Base-by-base conservation (phyloP, 2,888 invertebrate species). In the Lochmaea crataegi region DNA sequence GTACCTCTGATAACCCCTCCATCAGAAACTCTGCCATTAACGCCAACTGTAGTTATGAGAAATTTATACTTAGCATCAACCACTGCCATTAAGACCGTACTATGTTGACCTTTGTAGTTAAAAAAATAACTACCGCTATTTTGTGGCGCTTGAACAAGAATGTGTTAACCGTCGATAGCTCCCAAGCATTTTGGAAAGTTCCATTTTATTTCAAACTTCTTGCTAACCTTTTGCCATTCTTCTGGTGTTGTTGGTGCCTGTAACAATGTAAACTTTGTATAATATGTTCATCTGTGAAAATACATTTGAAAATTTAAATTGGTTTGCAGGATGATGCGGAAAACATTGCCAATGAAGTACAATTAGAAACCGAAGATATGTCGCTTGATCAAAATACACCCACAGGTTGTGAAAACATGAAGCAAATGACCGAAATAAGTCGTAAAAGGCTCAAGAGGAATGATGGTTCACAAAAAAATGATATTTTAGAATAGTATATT, bases 101-200 rank as follows among this genome's bases (percentile, higher is more conserved):
- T 73, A 65, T 73, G 73, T 57, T 73, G 53, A 2, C 12, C 12
- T 56, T 18, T 56, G 14, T 48, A 12, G 11, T 7, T 56, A 56
- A 56, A 67, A 42, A 18, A 65, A 72, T 53, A 68, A 66, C 64
- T 61, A 42, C 68, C 72, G 48, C 69, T 74, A 70, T 77, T 74
- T 32, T 72, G 45, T n/a, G 74, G 74, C 14, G 72, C 71, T 69
- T 76, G 65, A 10, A 76, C 71, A 42, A 77, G 26, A 61, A 68
- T 64, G 65, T 72, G 72, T 58, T 77, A 74, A 11, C 74, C 73
- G 41, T 77, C 77, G 58, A 76, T 74, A 38, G 76, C 76, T 12
- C 69, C 73, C 18, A 76, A 60, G 45, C 75, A 75, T 61, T 75
- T 75, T 32, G 75, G 73, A 63, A 76, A 73, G 58, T 75, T 73